These are phyloP conservation scores for Porites australiensis DNA, from an alignment of 64 coral and sea anemone genomes.

Conservation along the genomic window DNA sequence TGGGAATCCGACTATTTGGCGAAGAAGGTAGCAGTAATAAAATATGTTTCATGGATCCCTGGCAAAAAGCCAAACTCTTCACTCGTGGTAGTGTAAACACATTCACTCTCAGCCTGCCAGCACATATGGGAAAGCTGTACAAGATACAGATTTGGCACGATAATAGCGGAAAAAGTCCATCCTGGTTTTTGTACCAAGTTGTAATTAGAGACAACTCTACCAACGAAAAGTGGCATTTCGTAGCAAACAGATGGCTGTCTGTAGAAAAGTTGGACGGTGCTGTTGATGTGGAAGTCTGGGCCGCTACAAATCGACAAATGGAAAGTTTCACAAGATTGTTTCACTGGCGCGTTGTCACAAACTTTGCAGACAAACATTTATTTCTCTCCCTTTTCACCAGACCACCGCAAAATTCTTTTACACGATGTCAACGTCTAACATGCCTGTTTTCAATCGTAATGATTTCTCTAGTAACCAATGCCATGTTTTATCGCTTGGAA, in stretches of 20 bases:
- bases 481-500: slow-evolving; percentile 78
- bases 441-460: slow-evolving; percentile 76
- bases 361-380: slow-evolving; percentile 80
- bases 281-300: slow-evolving; percentile 15
- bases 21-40: not conserved
- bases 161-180: slow-evolving; percentile 53
- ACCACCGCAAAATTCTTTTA: slow-evolving; percentile 74
- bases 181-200: slow-evolving; percentile 65
- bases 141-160: slow-evolving; percentile 52
- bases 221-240: slow-evolving; percentile 52
- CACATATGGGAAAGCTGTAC: slow-evolving; percentile 33
- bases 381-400: slow-evolving; percentile 72
- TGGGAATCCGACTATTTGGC: slow-evolving; percentile 41
- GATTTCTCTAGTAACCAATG: slow-evolving; percentile 70
- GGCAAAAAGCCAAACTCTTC: slow-evolving; percentile 31
- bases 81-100: slow-evolving; percentile 51
- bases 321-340: slow-evolving; percentile 67
- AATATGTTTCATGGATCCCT: slow-evolving; percentile 48
- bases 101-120: slow-evolving; percentile 33
- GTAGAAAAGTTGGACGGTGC: slow-evolving; percentile 43
- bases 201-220: slow-evolving; percentile 10
- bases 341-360: slow-evolving; percentile 51
- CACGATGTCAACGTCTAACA: slow-evolving; percentile 79
- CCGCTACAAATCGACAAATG: slow-evolving; percentile 23
- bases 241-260: slow-evolving; percentile 62